Conservation (phyloP, 1,140 invertebrate species). For the Drosophila nasuta region DNA sequence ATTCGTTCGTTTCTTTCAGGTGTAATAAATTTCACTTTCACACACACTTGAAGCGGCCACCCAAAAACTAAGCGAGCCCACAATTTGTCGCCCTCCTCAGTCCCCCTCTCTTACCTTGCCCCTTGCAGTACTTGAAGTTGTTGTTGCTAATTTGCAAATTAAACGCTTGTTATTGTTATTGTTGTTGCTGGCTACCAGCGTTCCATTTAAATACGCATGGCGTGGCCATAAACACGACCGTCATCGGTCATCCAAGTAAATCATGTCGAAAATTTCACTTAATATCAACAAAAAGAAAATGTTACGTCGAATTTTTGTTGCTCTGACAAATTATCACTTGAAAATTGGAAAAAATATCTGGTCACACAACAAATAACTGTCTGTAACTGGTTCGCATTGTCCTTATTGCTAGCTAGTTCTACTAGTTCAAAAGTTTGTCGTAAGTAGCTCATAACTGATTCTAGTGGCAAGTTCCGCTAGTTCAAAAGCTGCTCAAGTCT, state of each 20-base stretch:
- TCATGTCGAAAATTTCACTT: conserved; percentile 79
- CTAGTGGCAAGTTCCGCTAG: neutral
- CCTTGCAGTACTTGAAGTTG: conserved; percentile 29
- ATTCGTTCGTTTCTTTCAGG: conserved; percentile 69
- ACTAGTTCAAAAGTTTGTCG: neutral
- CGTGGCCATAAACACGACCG: conserved; percentile 2
- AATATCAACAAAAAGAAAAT: conserved; percentile 21
- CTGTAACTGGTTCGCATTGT: neutral
- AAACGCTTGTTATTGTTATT: conserved; percentile 35
- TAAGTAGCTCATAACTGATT: neutral
- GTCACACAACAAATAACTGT: no score
- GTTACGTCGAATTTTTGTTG: conserved; percentile 13
- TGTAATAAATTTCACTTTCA: conserved; percentile 83
- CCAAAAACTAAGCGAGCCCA: conserved; percentile 58
- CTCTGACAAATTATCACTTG: conserved; percentile 1
- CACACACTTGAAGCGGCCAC: conserved; percentile 66
- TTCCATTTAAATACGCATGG: conserved; percentile 70
- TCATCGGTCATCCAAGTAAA: conserved; percentile 50
- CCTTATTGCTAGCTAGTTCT: neutral
- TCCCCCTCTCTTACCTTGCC: neutral
- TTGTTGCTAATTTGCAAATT: conserved; percentile 66
- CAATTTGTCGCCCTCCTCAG: conserved; percentile 47
- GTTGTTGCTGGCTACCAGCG: conserved; percentile 39
- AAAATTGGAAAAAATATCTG: no score
- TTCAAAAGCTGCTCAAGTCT: neutral